Evolutionary conservation across 2,797 vertebrate genomes (phyloP), one percentile per base, ranked within the genome.

Genomic region (Delichon dasypus): DNA sequence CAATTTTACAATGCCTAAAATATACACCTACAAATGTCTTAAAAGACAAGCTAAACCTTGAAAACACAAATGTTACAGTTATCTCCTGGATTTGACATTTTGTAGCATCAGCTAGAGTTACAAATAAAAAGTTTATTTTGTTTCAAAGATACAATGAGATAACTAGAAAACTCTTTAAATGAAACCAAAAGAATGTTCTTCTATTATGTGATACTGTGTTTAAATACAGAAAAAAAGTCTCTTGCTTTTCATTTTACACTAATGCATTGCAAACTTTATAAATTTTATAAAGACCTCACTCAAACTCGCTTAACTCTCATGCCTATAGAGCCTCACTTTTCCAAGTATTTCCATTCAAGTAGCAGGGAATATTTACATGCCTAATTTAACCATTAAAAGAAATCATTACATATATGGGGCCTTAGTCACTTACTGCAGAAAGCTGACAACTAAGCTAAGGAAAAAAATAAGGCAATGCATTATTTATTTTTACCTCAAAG

Each of bases 231-330:
- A n/a, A 68, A 34, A 47, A 45, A 36, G 13, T 54, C 76, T 61
- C 51, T 86, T 77, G 57, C 11, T 85, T 89, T 90, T 71, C n/a
- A 73, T 85, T 94, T 88, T 47, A 85, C 26, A 85, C 22, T 58
- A 87, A 88, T 62, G 42, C 53, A 94, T 48, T 85, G 73, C 82
- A 72, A 86, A 64, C 51, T 68, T 29, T 74, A 71, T 81, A 96
- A 96, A 81, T 26, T 93, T 91, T 54, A 81, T 40, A 81, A 88
- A 97, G 89, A 68, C 27, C 54, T 67, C 71, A 62, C 51, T 90
- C 55, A 70, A 70, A 55, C 34, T 80, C 2, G 2, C 27, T 88
- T 78, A 89, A 54, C 36, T 72, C 19, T 53, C 55, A 50, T 72
- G n/a, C 36, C 87, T 85, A 78, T 23, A 70, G 85, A 88, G 61